These are phyloP conservation scores for Caradrina clavipalpis DNA, from an alignment of 2,888 invertebrate genomes.

Conservation along the genomic window DNA sequence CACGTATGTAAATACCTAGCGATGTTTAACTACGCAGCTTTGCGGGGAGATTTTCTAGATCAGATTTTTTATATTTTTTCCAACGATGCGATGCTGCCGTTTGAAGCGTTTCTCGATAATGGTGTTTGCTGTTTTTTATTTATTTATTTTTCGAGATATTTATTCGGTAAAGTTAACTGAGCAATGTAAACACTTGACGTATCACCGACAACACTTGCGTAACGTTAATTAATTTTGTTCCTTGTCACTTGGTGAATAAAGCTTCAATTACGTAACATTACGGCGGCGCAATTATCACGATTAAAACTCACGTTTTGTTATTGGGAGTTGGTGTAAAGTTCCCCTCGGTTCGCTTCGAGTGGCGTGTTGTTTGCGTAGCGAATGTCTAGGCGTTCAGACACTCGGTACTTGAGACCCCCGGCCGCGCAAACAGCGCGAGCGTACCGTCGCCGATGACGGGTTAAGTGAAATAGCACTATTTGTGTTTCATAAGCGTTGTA, in stretches of 20 bases:
- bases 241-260: background rate
- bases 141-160: slow-evolving; percentile 33
- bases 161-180: slow-evolving; percentile 28
- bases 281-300: slow-evolving; percentile 39
- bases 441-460: slow-evolving; percentile 47
- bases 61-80: slow-evolving; percentile 64
- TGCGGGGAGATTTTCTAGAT: slow-evolving; percentile 65
- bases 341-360: slow-evolving; percentile 49
- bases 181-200: slow-evolving; percentile 19
- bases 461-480: slow-evolving; percentile 64
- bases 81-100: slow-evolving; percentile 59
- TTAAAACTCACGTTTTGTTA: slow-evolving; percentile 53
- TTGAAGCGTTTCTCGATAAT: slow-evolving; percentile 72
- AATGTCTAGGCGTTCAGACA: slow-evolving; percentile 62
- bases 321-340: slow-evolving; percentile 39
- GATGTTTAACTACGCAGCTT: slow-evolving; percentile 70
- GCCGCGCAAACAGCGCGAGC: slow-evolving; percentile 47
- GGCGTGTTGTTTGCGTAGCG: slow-evolving; percentile 62
- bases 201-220: background rate
- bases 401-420: slow-evolving; percentile 58
- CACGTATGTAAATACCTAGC: slow-evolving; percentile 64
- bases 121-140: slow-evolving; percentile 63
- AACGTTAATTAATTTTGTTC: background rate
- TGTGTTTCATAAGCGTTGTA: slow-evolving; percentile 46
- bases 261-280: slow-evolving; percentile 8